Base-by-base conservation (phyloP, 2,888 invertebrate genomes). In the Antheraea assamensis region DNA sequence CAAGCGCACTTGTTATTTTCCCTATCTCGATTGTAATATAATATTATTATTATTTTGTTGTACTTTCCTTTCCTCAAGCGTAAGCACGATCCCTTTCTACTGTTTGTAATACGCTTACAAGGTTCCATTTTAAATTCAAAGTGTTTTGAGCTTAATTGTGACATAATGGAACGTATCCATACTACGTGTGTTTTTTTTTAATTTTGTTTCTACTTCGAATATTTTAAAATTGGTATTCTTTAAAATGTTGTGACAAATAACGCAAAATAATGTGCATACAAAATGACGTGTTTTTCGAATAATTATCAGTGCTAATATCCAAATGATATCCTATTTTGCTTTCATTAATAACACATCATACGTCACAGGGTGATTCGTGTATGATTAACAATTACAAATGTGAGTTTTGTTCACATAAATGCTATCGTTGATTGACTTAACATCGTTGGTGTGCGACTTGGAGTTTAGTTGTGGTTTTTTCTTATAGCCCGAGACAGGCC, bases 381-480 rank as follows among this genome's bases (percentile, higher is more conserved):
- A 68, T 74, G 74, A 76, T 76, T 71, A 74, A 70, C 73, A 72
- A 35, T 76, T 74, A 74, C 73, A 42, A 73, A 70, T 74, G 78
- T 76, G 76, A 76, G 76, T 79, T 75, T 74, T 79, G 78, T 80
- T 75, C 77, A 76, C 71, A 76, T 78, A 77, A 80, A 75, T 79
- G 78, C 78, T 80, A 78, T 64, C 77, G 74, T 76, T 76, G 79
- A 80, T 80, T 76, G 75, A 71, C 77, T 75, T 78, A 79, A 81
- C 82, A 83, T 80, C 78, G 78, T 81, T 82, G 85, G 87, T 89
- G 88, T 90, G 89, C 87, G 89, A 85, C 83, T 84, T 87, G 85
- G 84, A 87, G 91, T 91, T 94, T 88, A 94, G 92, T 86, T 92
- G 85, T 91, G 86, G 88, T 85, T 93, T 94, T 92, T 86, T 94